phyloP scores from a whole-genome alignment of 2,113 vertebrate genomes.

The pig (Sus scrofa) region T2T-Sscrofa CM000817.6:24485001-24485500 shows the following conservation, averaged over 20 bases:
- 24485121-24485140: background rate
- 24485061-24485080: background rate
- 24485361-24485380: background rate
- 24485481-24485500: background rate
- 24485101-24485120: background rate
- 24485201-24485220: background rate
- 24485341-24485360: background rate
- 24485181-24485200: background rate
- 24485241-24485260: background rate
- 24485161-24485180: background rate
- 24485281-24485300: background rate
- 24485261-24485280: background rate
- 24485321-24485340: background rate
- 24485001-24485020: background rate
- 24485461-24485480: background rate
- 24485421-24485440: background rate
- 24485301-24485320: background rate
- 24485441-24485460: background rate
- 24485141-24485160: background rate
- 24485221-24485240: background rate
- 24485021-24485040: accelerated
- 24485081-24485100: background rate
- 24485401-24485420: background rate
- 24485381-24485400: background rate
- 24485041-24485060: accelerated